phyloP scores from a whole-genome alignment of 2,797 vertebrate species.

The Falco rusticolus region DNA sequence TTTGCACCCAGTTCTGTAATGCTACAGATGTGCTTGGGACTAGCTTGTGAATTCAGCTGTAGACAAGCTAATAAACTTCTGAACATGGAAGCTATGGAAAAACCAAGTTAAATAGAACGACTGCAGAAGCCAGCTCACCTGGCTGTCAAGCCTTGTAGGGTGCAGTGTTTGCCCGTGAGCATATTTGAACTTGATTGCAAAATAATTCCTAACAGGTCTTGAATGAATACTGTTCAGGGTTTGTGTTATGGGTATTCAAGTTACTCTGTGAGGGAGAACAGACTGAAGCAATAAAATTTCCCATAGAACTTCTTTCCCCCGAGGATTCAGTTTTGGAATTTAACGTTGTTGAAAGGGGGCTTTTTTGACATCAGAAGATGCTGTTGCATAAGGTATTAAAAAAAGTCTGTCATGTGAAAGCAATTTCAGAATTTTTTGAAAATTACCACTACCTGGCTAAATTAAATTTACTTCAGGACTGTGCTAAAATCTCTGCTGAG shows the following conservation, averaged over 20 bases:
- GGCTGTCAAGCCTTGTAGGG: not conserved
- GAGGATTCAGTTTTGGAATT: not conserved
- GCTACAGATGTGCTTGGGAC: not conserved
- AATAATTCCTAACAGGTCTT: not conserved
- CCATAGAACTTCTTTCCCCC: not conserved
- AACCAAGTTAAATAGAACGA: not conserved
- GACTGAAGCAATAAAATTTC: not conserved
- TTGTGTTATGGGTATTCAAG: not conserved
- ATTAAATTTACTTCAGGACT: not conserved
- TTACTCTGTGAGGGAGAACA: not conserved
- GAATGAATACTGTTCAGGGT: not conserved
- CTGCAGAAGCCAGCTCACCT: not conserved
- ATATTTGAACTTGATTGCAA: not conserved
- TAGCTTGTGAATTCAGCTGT: not conserved
- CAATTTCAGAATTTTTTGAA: not conserved
- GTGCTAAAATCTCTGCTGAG: not conserved
- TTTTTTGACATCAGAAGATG: not conserved
- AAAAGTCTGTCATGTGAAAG: not conserved
- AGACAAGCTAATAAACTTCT: not conserved
- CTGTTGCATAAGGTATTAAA: not conserved
- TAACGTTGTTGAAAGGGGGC: slow-evolving; percentile 4
- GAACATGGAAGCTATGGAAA: not conserved
- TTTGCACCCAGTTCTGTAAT: not conserved
- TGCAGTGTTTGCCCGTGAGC: not conserved
- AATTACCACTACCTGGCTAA: not conserved